Evolutionary conservation across 2,888 invertebrate genomes (phyloP).

Genomic region (Globia sparganii): DNA sequence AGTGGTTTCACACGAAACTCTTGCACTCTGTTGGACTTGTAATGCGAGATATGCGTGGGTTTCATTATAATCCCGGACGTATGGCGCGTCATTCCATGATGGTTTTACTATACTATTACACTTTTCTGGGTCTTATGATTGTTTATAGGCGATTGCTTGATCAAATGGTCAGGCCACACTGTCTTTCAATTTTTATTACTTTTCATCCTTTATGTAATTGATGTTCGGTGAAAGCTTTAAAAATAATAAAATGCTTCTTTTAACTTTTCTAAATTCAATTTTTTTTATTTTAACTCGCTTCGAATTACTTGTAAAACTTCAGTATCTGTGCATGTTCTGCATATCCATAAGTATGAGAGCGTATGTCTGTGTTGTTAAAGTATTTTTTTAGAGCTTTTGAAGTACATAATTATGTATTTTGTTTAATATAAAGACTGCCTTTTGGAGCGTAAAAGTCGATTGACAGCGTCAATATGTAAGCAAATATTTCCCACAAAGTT

Average conservation of each 20-base stretch:
- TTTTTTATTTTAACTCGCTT: background rate
- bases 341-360: background rate
- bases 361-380: background rate
- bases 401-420: no score
- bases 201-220: background rate
- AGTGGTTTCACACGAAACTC: conserved; percentile 72
- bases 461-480: background rate
- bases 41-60: conserved; percentile 79
- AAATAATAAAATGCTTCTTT: background rate
- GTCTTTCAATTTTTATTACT: background rate
- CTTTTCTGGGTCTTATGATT: conserved; percentile 12
- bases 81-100: conserved; percentile 73
- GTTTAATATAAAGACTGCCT: background rate
- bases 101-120: conserved; percentile 71
- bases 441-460: conserved; percentile 1
- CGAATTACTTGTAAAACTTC: background rate
- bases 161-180: background rate
- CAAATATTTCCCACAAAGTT: background rate
- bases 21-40: conserved; percentile 70
- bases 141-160: background rate
- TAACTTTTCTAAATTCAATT: background rate
- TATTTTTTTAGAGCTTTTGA: background rate
- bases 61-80: conserved; percentile 77
- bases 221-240: conserved; percentile 2
- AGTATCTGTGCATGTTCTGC: background rate